Evolutionary conservation across 2,113 vertebrate species (phyloP), one percentile per base, ranked within the genome.

Genomic region (Pampusana beccarii): DNA sequence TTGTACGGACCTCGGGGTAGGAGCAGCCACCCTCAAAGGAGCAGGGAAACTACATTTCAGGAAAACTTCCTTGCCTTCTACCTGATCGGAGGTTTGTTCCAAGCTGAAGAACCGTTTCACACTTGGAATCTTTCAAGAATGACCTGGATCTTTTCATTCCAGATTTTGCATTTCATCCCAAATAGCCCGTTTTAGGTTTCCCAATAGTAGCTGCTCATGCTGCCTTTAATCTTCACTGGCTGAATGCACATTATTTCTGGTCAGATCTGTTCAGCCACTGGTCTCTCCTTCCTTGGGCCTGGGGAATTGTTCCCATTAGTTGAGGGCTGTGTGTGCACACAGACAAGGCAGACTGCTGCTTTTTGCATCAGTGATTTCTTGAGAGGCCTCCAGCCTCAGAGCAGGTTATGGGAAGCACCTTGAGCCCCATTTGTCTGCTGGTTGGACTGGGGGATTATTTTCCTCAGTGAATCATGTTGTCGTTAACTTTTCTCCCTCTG

Each of bases 291-390:
- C 54, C 77, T 1, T 10, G 38, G 73, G 67, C 40, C 74, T 17
- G 33, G 48, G 72, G 51, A 40, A 74, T 65, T 70, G 56, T 81
- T 95, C 91, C 72, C 51, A 13, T 92, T 29, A 44, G 53, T 74
- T 90, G 82, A 29, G 3, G 0, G 3, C 84, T 42, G 42, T 46
- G 61, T 71, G 51, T 33, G 18, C 65, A 60, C 24, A 61, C 72
- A 86, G 51, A 25, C 48, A 44, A 71, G 88, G 54, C 74, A 48
- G 79, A 42, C 82, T 80, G 86, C 86, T 96, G 94, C 4, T 75
- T 96, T 95, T 95, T 82, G 80, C 95, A 95, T 94, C 91, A 95
- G 86, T 31, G 80, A 16, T 65, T 44, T 83, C 91, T 40, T 53
- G 91, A 90, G 90, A 66, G 81, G 88, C 44, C 73, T 80, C 70